phyloP scores from a whole-genome alignment of 1,140 invertebrate species.

The Lamellibrachia luymesi region DNA sequence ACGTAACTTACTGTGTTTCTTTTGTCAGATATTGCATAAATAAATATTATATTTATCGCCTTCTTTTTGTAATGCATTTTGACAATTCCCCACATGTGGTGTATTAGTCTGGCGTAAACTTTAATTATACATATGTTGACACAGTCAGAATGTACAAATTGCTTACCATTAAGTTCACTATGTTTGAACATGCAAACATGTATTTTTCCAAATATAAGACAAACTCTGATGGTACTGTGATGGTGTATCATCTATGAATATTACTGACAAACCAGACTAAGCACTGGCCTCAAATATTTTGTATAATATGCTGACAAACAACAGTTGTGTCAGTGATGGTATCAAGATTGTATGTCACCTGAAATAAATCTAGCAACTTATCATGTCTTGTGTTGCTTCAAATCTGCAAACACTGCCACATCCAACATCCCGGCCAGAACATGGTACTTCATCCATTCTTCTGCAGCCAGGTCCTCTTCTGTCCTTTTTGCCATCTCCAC shows the following conservation, averaged over 20 bases:
- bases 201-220: not conserved
- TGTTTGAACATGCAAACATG: not conserved
- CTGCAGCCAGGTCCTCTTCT: no score
- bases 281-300: not conserved
- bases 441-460: no score
- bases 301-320: not conserved
- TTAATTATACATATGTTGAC: not conserved
- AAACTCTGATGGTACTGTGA: not conserved
- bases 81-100: not conserved
- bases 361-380: slow-evolving; percentile 5
- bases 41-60: not conserved
- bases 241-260: not conserved
- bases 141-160: not conserved
- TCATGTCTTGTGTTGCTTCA: not conserved
- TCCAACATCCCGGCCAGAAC: no score
- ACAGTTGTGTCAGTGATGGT: not conserved
- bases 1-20: not conserved
- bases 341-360: not conserved
- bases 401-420: not conserved
- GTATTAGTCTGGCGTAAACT: not conserved
- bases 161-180: not conserved
- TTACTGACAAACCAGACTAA: not conserved
- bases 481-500: no score
- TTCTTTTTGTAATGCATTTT: not conserved
- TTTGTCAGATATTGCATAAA: slow-evolving; percentile 1